Conservation (phyloP, 2,888 invertebrate species). For the Leptinotarsa tumamoca region DNA sequence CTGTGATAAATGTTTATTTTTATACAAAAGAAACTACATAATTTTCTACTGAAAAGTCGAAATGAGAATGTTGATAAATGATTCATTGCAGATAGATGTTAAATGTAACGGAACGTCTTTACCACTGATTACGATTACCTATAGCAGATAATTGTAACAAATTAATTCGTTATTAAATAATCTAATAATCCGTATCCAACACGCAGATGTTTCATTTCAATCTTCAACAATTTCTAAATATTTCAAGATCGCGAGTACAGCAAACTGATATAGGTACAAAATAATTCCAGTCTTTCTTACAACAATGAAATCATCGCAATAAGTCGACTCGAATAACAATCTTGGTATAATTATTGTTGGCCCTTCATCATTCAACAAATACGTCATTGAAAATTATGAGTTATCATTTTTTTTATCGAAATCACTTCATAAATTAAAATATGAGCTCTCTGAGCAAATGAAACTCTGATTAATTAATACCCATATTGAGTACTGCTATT, state of each 20-base stretch:
- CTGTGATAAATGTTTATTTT: slow-evolving; percentile 1
- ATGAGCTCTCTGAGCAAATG: too few relatives aligned
- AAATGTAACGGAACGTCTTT: slow-evolving; percentile 6
- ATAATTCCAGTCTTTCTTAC: too few relatives aligned
- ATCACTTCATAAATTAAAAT: too few relatives aligned
- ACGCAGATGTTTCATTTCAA: background rate
- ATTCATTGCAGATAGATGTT: background rate
- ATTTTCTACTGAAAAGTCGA: background rate
- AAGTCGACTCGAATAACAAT: too few relatives aligned
- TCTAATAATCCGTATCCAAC: background rate
- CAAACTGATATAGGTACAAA: too few relatives aligned
- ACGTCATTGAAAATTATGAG: too few relatives aligned
- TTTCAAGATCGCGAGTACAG: background rate
- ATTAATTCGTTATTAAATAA: slow-evolving; percentile 1
- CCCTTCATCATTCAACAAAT: too few relatives aligned
- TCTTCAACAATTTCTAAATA: background rate
- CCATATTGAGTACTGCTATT: too few relatives aligned
- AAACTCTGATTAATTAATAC: too few relatives aligned
- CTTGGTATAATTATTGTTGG: too few relatives aligned
- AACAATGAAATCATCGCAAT: too few relatives aligned
- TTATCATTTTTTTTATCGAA: too few relatives aligned
- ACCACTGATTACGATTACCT: background rate
- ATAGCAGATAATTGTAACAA: background rate
- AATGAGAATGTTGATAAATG: background rate
- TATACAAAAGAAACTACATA: slow-evolving; percentile 10